Base-by-base conservation (phyloP, 1,140 invertebrate genomes). In the Procambarus clarkii region DNA sequence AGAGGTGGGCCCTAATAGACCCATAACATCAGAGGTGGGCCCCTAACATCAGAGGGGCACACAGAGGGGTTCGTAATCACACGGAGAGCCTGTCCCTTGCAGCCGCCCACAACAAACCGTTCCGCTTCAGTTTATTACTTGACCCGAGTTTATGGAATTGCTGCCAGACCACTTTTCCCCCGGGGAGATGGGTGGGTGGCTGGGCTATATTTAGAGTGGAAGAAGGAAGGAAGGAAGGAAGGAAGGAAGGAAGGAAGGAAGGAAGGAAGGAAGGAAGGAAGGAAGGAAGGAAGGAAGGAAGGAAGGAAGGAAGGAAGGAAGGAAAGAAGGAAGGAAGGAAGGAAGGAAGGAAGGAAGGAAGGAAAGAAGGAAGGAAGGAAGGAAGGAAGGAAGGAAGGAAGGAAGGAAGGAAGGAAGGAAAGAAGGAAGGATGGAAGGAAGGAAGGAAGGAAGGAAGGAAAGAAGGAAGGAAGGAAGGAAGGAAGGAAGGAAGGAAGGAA, bases 401-500 rank as follows among this genome's bases (percentile, higher is more conserved):
- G 71, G 34, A 76, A 76, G 21, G 71, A 76, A 76, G 21, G 71
- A 76, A 76, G 21, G 78, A 48, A 80, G 44, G 78, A 80, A 48
- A 46, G 45, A 48, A 48, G 45, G 78, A 48, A 80, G 78, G 78
- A 80, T 11, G 78, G 78, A 80, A 34, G 76, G 46, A 48, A 80
- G 78, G 78, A 80, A 15, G 78, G 45, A 48, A 24, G 45, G 45
- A 48, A 80, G 78, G 78, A 80, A 48, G 78, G 45, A 48, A 11
- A 15, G 78, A 48, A 15, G 78, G 78, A 80, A 13, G 46, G 78
- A 80, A 13, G 45, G 78, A 80, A 24, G 78, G 46, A 80, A 80
- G 78, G 78, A 80, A 80, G 78, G 78, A 80, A 80, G 78, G 46
- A 48, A 48, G 78, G 78, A 80, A 80, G 78, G 78, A 80, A 80